Base-by-base conservation (phyloP, 53 echinoderm and acorn worm species). In the Holothuria leucospilota region DNA sequence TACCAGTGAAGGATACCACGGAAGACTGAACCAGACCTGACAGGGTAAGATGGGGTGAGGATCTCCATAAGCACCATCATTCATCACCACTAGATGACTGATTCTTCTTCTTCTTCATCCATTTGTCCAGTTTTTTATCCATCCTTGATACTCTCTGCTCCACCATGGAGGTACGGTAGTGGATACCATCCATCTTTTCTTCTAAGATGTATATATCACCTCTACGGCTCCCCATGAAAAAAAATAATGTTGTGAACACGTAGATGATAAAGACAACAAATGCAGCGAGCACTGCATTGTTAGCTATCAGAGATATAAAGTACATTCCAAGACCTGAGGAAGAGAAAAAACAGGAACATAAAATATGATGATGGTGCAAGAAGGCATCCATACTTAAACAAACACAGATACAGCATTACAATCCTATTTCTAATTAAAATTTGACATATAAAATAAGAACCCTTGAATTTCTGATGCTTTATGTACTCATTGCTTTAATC, bases 261-360 rank as follows among this genome's bases (percentile, higher is more conserved):
- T 91, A 94, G 68, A 91, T 27, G 12, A 91, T 86, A 70, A 86
- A 20, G 62, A 91, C 81, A 1, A 91, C 74, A 29, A 91, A 58
- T 14, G 77, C 53, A 10, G 89, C 77, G 11, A 94, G 16, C 23
- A 94, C 91, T 7, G 86, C 18, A 34, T 94, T 94, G 86, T 89
- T 91, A 5, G 94, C 84, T 11, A 94, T 70, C 34, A 91, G 85
- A 1, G 89, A 89, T 21, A 82, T 39, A 34, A 91, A 72, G 74
- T 94, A 94, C 91, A 91, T 86, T 68, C 73, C 80, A 9, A 91
- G 71, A 23, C 93, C 93, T 93, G 63, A 20, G 18, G 29, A 56
- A 23, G 34, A 78, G 28, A 26, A 53, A 34, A 34, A 56, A 56
- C 18, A 56, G 5, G 18, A 18, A 56, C 1, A 16, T 56, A 18